Base-by-base conservation (phyloP, 1,140 invertebrate species). In the Ceratina japonica region DNA sequence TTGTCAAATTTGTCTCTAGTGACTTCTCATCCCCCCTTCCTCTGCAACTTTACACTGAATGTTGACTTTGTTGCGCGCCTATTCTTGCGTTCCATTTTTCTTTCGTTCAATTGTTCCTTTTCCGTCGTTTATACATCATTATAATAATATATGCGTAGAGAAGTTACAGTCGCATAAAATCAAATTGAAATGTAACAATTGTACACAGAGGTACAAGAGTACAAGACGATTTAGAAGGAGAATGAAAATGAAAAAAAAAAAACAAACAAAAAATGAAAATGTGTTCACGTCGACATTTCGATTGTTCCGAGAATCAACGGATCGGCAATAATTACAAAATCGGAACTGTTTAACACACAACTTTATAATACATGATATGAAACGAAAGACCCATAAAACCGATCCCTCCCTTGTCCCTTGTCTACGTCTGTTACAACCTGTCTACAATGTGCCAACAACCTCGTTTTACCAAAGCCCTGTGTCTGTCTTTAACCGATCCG, bases 351-450 rank as follows among this genome's bases (percentile, higher is more conserved):
- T 52, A 59, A 31, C n/a, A 71, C 66, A 84, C 65, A 76, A 76
- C 63, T 80, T 86, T 59, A 63, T 74, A 56, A 74, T 62, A 58
- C 56, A 72, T 63, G 59, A 74, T 63, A 74, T 58, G 58, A 74
- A 64, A 74, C 49, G 72, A 86, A 75, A 44, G 52, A 85, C 87
- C 89, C 87, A 71, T 85, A 89, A 74, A 87, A 89, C 89, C 90
- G 86, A 56, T 88, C 91, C 88, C 89, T 87, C 90, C 89, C 91
- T 88, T 92, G 90, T 93, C 90, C 90, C 90, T 93, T 94, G 93
- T 94, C 93, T 94, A 92, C 93, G 93, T 94, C 93, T 94, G 90
- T 91, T 91, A 91, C 92, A 93, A 91, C 89, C 89, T 86, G 89
- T 90, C 85, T 86, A 87, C 81, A 87, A 86, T 89, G 82, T 89